These are phyloP conservation scores for Thunnus albacares DNA, from an alignment of 2,797 vertebrate species.

Conservation along the genomic window DNA sequence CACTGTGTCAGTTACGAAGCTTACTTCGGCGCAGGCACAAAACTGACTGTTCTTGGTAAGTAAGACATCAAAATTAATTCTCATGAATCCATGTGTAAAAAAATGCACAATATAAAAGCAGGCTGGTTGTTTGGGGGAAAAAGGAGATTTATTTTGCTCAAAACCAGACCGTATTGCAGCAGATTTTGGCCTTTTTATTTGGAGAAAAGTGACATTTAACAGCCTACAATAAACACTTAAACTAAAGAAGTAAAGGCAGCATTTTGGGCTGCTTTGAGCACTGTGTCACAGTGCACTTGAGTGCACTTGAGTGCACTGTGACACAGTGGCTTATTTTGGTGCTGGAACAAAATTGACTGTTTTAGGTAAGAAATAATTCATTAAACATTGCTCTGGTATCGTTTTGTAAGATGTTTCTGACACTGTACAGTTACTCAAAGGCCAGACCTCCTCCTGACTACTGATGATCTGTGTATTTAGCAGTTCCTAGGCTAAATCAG, in stretches of 20 bases:
- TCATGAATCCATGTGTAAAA: not conserved
- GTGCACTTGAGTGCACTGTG: not conserved
- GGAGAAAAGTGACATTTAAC: not conserved
- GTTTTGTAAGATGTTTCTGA: fast-evolving
- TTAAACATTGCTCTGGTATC: not conserved
- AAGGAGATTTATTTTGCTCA: too few relatives aligned
- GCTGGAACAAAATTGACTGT: not conserved
- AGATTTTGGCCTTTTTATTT: too few relatives aligned
- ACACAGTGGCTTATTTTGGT: not conserved
- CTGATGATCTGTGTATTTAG: not conserved
- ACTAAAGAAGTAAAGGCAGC: not conserved
- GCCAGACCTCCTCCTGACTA: too few relatives aligned
- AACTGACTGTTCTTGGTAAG: constrained; percentile 80
- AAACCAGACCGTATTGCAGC: too few relatives aligned
- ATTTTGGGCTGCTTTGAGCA: not conserved
- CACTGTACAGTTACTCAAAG: fast-evolving
- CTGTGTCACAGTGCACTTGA: not conserved
- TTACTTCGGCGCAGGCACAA: constrained; percentile 80
- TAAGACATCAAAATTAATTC: not conserved
- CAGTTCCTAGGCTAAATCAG: not conserved
- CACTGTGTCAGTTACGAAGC: constrained; percentile 76
- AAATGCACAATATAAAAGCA: not conserved
- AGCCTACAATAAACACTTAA: not conserved
- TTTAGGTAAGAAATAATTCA: too few relatives aligned
- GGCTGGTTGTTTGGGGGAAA: too few relatives aligned